Conservation (phyloP, 1,140 invertebrate genomes). For the Lysiphlebus fabarum region DNA sequence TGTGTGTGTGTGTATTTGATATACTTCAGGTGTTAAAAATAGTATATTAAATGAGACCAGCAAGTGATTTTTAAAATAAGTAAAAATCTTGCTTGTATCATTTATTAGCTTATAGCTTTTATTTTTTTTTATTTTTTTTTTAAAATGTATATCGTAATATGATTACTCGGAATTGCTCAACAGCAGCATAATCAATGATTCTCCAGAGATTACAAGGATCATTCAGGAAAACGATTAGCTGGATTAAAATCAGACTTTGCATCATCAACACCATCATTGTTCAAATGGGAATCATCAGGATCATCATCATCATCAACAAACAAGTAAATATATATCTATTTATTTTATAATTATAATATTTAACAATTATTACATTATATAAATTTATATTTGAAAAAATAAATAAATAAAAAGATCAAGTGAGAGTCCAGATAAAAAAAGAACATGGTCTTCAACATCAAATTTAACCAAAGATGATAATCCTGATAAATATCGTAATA, state of each 20-base stretch:
- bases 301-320: neutral
- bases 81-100: too few relatives aligned
- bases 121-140: conserved; percentile 5
- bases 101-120: neutral
- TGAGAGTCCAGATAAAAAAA: conserved; percentile 35
- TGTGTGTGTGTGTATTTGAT: too few relatives aligned
- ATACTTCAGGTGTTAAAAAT: too few relatives aligned
- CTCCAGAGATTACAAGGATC: conserved; percentile 82
- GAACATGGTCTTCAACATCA: conserved; percentile 59
- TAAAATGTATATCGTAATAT: conserved; percentile 7
- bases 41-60: too few relatives aligned
- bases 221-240: conserved; percentile 67
- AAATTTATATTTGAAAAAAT: conserved; percentile 11
- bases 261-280: conserved; percentile 71
- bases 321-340: neutral
- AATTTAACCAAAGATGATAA: conserved; percentile 52
- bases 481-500: neutral
- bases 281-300: conserved; percentile 62
- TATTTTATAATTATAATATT: conserved; percentile 5
- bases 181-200: conserved; percentile 24
- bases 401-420: conserved; percentile 29
- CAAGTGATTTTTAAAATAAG: too few relatives aligned
- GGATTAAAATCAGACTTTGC: conserved; percentile 63
- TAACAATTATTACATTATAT: neutral
- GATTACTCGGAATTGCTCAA: conserved; percentile 15